Evolutionary conservation across 2,797 vertebrate species (phyloP), one percentile per base, ranked within the genome.

Genomic region (Danio tinwini): DNA sequence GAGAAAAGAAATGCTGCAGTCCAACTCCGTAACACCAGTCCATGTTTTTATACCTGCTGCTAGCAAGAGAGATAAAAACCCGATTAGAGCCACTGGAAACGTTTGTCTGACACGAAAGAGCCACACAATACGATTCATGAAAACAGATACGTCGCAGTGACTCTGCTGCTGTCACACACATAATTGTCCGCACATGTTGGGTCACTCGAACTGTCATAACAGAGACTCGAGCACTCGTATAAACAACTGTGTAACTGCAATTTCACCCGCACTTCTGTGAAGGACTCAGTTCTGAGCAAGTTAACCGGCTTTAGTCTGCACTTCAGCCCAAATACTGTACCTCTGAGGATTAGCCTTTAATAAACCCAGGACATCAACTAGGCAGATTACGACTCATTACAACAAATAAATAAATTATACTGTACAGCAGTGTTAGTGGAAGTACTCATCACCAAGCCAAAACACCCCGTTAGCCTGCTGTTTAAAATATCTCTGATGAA

Each of bases 391-490:
- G 9, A 56, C 21, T 21, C 62, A 52, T 53, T 53, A 64, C 49
- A 52, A 52, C 11, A 52, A 13, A 47, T 11, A 52, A 12, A 47
- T 29, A 29, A 71, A 71, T 6, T 56, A 19, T 16, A 58, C 5
- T 59, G 5, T 45, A 29, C 1, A 16, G 42, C 6, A 73, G 6
- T 45, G 53, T 59, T 56, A 56, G 7, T 16, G n/a, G 16, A 37
- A 67, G 17, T 40, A n/a, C 53, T 73, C 71, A 21, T 59, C 29
- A 62, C 40, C 42, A 45, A 67, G 74, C 62, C 17, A 47, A 45
- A 65, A 56, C 40, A 45, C 9, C 14, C 11, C 6, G 42, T 19
- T 77, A 76, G 42, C 63, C 16, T 17, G 53, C 2, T 7, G 49
- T 3, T 67, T 50, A 29, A 70, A 61, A 78, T 19, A 49, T 40